phyloP scores from a whole-genome alignment of 2,888 invertebrate species.

The Heliconius charithonia region DNA sequence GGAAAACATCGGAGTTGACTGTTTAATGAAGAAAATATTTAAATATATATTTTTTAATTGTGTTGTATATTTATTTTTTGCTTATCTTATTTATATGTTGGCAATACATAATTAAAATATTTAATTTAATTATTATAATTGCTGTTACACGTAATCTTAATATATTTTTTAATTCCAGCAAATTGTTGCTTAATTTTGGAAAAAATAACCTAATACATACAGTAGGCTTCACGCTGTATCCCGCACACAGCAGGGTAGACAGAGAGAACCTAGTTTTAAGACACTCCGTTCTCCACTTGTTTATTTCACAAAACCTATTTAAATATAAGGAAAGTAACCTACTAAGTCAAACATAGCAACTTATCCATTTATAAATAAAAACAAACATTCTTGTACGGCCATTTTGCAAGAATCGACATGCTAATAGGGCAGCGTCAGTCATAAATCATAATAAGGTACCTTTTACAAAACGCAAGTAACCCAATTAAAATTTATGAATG shows the following conservation, averaged over 20 bases:
- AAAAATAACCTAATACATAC: too few species aligned
- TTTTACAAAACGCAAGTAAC: background rate
- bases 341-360: background rate
- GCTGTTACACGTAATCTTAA: background rate
- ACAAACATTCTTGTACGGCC: background rate
- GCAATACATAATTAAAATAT: too few species aligned
- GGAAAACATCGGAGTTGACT: background rate
- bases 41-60: background rate
- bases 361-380: background rate
- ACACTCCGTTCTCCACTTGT: too few species aligned
- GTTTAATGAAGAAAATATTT: background rate
- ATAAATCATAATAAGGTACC: background rate
- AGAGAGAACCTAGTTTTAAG: too few species aligned
- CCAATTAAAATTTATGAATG: background rate
- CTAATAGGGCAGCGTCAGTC: background rate
- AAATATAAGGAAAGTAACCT: too few species aligned
- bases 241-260: too few species aligned
- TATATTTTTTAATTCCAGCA: too few species aligned
- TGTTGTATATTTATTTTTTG: background rate
- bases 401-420: slow-evolving; percentile 14
- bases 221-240: too few species aligned
- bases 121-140: too few species aligned
- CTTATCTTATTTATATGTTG: background rate
- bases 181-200: too few species aligned
- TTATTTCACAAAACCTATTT: too few species aligned